A percentile compares a stretch with the other conserved stretches of the same genome.
These are phyloP conservation scores for Cantharis flavilabris DNA, from an alignment of 2,888 invertebrate species.

Conservation along the genomic window DNA sequence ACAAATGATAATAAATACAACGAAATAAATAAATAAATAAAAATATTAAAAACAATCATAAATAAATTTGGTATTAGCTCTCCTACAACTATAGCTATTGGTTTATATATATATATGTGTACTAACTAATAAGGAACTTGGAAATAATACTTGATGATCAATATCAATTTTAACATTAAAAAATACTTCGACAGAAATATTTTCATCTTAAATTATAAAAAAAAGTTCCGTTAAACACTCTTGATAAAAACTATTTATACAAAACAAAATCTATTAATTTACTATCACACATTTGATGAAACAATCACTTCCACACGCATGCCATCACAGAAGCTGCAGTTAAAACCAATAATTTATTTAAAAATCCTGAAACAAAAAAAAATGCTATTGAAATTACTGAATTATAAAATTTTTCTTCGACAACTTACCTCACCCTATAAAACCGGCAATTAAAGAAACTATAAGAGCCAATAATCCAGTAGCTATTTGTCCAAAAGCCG, in stretches of 20 bases:
- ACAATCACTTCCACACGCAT: constrained; percentile 10
- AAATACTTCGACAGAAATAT: not conserved
- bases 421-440: constrained; percentile 78
- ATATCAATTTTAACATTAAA: not conserved
- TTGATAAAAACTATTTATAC: constrained; percentile 3
- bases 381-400: constrained; percentile 9
- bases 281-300: constrained; percentile 11
- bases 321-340: constrained; percentile 3
- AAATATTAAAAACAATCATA: constrained; percentile 4
- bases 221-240: constrained; percentile 5
- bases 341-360: constrained; percentile 1
- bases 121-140: not conserved
- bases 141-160: not conserved
- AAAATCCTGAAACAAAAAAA: constrained; percentile 11
- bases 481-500: constrained; percentile 63
- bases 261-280: constrained; percentile 1
- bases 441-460: constrained; percentile 70
- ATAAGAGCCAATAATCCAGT: constrained; percentile 67
- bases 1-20: constrained; percentile 15
- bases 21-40: constrained; percentile 16
- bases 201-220: not conserved
- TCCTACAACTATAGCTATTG: constrained; percentile 1
- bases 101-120: not conserved
- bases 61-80: constrained; percentile 4
- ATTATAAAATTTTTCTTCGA: not conserved